These are phyloP conservation scores for zebrafish (Danio rerio) DNA, from an alignment of 2,113 vertebrate species.

Conservation along the genomic window DNA sequence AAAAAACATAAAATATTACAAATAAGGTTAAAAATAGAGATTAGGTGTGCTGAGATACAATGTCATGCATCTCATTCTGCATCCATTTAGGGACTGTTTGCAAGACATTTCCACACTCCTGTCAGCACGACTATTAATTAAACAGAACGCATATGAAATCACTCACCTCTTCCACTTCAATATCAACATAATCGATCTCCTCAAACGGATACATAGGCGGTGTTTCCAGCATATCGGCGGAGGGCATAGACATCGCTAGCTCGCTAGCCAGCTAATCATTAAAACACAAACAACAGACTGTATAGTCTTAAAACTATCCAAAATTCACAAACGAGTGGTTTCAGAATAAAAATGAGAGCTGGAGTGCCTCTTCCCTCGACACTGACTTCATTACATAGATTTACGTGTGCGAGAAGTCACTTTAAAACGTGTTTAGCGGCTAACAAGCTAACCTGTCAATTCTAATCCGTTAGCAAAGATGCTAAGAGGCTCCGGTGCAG, in stretches of 20 bases:
- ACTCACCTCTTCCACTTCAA: conserved; percentile 95
- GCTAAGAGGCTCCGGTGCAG: not conserved
- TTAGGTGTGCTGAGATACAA: not conserved
- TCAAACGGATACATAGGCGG: conserved; percentile 94
- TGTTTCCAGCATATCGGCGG: conserved; percentile 92
- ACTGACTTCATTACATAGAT: conserved; percentile 34
- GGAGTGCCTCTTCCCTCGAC: not conserved
- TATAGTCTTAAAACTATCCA: conserved; percentile 14
- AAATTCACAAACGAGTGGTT: not conserved
- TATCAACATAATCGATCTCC: conserved; percentile 95
- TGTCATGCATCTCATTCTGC: not conserved
- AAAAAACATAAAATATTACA: not conserved
- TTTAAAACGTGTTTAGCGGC: conserved; percentile 51
- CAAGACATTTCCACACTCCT: not conserved
- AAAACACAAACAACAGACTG: conserved; percentile 33
- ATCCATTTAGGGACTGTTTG: not conserved
- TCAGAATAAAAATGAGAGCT: not conserved
- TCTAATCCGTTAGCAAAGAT: conserved; percentile 24
- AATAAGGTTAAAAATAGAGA: not conserved
- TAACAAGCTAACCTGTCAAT: conserved; percentile 32
- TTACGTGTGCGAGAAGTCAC: conserved; percentile 21
- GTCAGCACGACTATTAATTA: not conserved
- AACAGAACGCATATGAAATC: too few species aligned
- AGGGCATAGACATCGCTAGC: conserved; percentile 83
- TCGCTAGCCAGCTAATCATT: conserved; percentile 68